These are phyloP conservation scores for Onychorhynchus coronatus DNA, from an alignment of 2,113 vertebrate genomes.

Conservation along the genomic window DNA sequence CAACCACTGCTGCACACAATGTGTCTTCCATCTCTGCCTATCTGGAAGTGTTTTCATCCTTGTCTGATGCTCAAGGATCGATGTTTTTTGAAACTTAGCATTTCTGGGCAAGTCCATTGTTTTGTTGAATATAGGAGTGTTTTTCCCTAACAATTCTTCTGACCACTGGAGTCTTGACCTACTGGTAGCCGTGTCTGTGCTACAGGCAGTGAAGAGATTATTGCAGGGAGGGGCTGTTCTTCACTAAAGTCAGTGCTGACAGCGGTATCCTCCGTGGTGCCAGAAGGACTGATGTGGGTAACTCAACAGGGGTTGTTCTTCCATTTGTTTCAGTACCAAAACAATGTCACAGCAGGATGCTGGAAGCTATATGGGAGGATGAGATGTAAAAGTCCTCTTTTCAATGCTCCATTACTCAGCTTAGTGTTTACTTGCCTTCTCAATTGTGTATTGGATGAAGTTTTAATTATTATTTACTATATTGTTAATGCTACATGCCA, in stretches of 20 bases:
- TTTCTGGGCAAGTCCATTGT: not conserved
- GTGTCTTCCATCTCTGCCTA: not conserved
- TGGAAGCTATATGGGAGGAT: not conserved
- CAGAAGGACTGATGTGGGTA: conserved; percentile 13
- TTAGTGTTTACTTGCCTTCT: conserved; percentile 24
- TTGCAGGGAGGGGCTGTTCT: not conserved
- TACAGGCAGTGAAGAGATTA: not conserved
- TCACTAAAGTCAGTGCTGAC: not conserved
- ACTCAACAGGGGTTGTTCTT: conserved; percentile 10
- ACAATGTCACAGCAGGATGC: conserved; percentile 48
- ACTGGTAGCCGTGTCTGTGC: not conserved
- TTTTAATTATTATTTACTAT: conserved; percentile 47
- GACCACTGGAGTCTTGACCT: not conserved
- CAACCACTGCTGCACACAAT: not conserved
- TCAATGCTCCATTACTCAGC: conserved; percentile 25
- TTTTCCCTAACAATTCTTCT: not conserved
- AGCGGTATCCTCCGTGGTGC: not conserved
- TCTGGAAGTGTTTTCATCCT: not conserved
- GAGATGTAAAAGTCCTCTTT: conserved; percentile 39
- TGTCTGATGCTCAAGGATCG: not conserved
- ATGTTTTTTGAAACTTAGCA: not conserved
- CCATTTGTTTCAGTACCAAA: not conserved
- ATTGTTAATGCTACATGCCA: not conserved
- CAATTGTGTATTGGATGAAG: conserved; percentile 17
- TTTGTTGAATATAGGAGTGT: not conserved